A percentile compares a stretch with the other conserved stretches of the same genome.
These are phyloP conservation scores for Agelas oroides DNA, from an alignment of 37 sponge, comb jelly and placozoan genomes.

Conservation along the genomic window DNA sequence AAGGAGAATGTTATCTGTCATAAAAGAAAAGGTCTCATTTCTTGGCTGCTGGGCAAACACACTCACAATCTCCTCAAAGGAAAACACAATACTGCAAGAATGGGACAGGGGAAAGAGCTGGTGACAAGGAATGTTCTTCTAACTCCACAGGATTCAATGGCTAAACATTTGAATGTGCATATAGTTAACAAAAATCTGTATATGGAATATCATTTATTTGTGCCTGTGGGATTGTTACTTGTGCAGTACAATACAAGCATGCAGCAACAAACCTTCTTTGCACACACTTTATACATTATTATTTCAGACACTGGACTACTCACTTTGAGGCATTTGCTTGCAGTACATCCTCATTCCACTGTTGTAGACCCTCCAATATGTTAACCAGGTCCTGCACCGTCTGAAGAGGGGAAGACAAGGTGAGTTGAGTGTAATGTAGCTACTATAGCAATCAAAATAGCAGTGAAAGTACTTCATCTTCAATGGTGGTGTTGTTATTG, in stretches of 20 bases:
- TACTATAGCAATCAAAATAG: too few species aligned
- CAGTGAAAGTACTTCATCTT: too few species aligned
- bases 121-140: neutral
- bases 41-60: neutral
- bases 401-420: neutral
- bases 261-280: too few species aligned
- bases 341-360: neutral
- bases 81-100: neutral
- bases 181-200: too few species aligned
- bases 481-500: too few species aligned
- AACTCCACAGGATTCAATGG: too few species aligned
- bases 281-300: neutral
- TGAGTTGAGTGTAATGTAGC: too few species aligned
- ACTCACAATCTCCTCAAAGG: conserved; percentile 1
- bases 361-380: neutral
- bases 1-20: conserved; percentile 5
- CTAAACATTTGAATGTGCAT: too few species aligned
- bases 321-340: neutral
- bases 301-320: neutral
- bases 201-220: too few species aligned
- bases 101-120: neutral
- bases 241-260: too few species aligned
- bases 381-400: neutral
- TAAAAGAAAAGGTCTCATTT: neutral
- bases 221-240: too few species aligned